Percentiles rank a stretch among this genome's conserved stretches.
Conservation (phyloP, 2,113 vertebrate genomes). For the Diadophis punctatus region DNA sequence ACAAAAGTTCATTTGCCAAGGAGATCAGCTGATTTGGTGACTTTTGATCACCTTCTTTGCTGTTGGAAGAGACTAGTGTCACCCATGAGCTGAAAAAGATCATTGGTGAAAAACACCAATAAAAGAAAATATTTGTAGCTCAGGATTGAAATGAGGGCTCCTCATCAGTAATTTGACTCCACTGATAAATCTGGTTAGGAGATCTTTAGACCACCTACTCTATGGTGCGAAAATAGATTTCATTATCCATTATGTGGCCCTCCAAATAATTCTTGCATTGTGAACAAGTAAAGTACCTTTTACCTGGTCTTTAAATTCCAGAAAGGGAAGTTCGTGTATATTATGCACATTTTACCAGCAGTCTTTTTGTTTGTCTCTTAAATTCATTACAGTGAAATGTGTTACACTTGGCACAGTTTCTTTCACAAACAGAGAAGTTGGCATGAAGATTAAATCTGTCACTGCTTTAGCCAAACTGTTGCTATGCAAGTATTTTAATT, state of each 20-base stretch:
- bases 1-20: not conserved
- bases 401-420: slow-evolving; percentile 47
- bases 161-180: not conserved
- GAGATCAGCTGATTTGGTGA: not conserved
- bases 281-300: not conserved
- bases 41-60: not conserved
- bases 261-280: not conserved
- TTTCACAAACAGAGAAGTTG: slow-evolving; percentile 23
- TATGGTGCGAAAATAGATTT: not conserved
- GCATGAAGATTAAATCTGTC: slow-evolving; percentile 42
- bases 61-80: too few species aligned
- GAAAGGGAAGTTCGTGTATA: not conserved
- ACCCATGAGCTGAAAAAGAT: not conserved
- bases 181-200: not conserved
- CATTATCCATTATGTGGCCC: not conserved
- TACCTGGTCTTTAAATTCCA: not conserved
- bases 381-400: slow-evolving; percentile 38
- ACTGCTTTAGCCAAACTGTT: slow-evolving; percentile 45
- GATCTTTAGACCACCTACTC: not conserved
- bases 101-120: not conserved
- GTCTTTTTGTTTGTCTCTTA: slow-evolving; percentile 34
- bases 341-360: not conserved
- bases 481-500: slow-evolving; percentile 59
- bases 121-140: not conserved
- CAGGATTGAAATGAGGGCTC: not conserved